Percentiles rank a stretch among this genome's conserved stretches.
phyloP scores from a whole-genome alignment of 2,113 vertebrate species.

The Sylvietta virens region DNA sequence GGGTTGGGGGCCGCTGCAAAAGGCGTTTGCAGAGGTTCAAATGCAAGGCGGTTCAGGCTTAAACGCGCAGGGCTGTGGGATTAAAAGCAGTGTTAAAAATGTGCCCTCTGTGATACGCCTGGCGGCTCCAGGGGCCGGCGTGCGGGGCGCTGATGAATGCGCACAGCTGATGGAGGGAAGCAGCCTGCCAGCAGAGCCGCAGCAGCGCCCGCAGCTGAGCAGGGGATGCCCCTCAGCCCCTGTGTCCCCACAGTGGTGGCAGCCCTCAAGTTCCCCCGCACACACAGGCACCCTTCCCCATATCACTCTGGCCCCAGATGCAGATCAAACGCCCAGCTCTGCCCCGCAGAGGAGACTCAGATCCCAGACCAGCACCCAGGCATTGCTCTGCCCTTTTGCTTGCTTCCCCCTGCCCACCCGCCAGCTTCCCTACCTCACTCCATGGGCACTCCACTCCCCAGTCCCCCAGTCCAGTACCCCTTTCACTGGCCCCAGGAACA shows the following conservation, averaged over 20 bases:
- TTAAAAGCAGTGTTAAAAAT: conserved; percentile 61
- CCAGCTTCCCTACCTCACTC: neutral
- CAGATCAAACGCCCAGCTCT: neutral
- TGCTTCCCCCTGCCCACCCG: neutral
- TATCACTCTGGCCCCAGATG: neutral
- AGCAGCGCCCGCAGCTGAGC: neutral
- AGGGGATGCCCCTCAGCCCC: neutral
- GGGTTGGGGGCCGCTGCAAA: neutral
- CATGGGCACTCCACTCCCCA: too few relatives aligned
- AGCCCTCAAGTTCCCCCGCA: rapidly evolving
- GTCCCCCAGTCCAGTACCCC: neutral
- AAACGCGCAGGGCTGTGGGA: conserved; percentile 3
- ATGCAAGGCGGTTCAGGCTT: conserved; percentile 31
- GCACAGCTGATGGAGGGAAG: neutral
- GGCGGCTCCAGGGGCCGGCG: neutral
- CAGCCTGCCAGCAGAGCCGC: neutral
- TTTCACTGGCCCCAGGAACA: neutral
- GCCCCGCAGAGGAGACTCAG: neutral
- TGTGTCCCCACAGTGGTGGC: rapidly evolving
- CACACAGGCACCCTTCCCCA: neutral
- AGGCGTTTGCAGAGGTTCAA: neutral
- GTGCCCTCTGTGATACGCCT: conserved; percentile 35
- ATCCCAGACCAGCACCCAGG: neutral
- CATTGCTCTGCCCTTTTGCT: neutral
- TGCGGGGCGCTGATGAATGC: conserved; percentile 21